Evolutionary conservation across 2,797 vertebrate species (phyloP).

Genomic region (Halcyon smyrnensis): DNA sequence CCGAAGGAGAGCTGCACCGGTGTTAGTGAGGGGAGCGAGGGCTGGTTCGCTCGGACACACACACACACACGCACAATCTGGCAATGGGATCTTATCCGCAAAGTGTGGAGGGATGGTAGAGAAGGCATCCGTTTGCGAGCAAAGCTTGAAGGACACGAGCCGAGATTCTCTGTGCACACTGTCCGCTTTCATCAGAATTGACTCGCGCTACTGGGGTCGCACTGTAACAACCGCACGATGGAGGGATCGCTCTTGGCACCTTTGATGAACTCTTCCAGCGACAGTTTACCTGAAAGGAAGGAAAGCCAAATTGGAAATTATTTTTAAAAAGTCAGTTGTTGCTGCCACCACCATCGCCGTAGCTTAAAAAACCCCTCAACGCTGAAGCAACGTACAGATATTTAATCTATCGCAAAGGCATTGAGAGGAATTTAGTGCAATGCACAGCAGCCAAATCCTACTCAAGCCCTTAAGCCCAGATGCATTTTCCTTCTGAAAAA

Average conservation of each 20-base stretch:
- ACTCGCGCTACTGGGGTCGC: constrained; percentile 87
- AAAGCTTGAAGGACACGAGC: constrained; percentile 79
- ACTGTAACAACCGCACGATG: constrained; percentile 88
- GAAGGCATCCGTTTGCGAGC: constrained; percentile 81
- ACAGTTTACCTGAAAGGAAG: constrained; percentile 82
- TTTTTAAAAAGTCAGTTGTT: neutral
- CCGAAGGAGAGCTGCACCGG: constrained; percentile 44
- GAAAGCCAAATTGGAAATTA: neutral
- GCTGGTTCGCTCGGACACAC: constrained; percentile 36
- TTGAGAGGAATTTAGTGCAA: neutral
- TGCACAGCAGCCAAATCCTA: constrained; percentile 35
- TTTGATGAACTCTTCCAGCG: constrained; percentile 90
- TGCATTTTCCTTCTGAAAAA: constrained; percentile 34
- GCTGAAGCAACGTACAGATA: neutral
- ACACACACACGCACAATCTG: constrained; percentile 42
- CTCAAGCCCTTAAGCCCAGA: constrained; percentile 44
- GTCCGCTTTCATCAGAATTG: constrained; percentile 83
- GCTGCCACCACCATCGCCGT: too few relatives aligned
- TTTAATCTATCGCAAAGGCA: constrained; percentile 25
- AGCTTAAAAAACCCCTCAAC: neutral
- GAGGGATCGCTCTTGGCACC: constrained; percentile 92
- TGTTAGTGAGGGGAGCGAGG: constrained; percentile 48
- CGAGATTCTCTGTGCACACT: constrained; percentile 66
- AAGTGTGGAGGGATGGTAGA: constrained; percentile 68
- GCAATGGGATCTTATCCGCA: constrained; percentile 53